These are phyloP conservation scores for Petrocephalus zakoni DNA, from an alignment of 2,113 vertebrate species.

Conservation along the genomic window DNA sequence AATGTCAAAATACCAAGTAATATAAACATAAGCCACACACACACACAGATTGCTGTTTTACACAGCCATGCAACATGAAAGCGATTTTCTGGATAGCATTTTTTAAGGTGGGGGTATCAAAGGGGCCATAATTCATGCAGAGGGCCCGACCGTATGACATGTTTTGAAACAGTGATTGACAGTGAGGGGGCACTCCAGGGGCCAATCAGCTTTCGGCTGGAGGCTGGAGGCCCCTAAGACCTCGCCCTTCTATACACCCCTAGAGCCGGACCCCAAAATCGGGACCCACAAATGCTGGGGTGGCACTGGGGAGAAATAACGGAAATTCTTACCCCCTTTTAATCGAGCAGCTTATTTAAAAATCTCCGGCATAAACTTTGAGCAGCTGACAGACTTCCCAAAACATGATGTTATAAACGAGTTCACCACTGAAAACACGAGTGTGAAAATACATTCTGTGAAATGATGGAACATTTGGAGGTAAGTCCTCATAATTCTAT, in stretches of 20 bases:
- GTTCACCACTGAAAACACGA: background rate
- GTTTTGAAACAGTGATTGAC: background rate
- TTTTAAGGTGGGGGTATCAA: background rate
- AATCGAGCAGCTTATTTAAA: background rate
- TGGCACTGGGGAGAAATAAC: background rate
- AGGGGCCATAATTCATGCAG: background rate
- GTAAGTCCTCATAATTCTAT: background rate
- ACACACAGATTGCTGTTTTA: background rate
- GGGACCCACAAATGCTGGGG: too few species aligned
- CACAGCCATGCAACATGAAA: background rate
- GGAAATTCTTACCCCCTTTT: background rate
- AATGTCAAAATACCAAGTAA: too few species aligned
- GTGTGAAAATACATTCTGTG: background rate
- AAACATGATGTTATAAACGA: background rate
- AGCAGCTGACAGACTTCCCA: background rate
- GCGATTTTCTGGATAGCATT: background rate
- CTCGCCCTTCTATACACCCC: background rate
- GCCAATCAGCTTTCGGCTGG: background rate
- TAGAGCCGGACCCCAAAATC: background rate
- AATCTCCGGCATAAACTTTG: background rate
- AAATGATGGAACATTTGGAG: background rate
- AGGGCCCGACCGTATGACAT: background rate
- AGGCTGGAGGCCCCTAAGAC: background rate
- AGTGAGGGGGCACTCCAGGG: background rate
- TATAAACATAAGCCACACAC: too few species aligned